These are phyloP conservation scores for Pristionchus maxplancki DNA, from an alignment of 2,888 invertebrate genomes.

Conservation along the genomic window DNA sequence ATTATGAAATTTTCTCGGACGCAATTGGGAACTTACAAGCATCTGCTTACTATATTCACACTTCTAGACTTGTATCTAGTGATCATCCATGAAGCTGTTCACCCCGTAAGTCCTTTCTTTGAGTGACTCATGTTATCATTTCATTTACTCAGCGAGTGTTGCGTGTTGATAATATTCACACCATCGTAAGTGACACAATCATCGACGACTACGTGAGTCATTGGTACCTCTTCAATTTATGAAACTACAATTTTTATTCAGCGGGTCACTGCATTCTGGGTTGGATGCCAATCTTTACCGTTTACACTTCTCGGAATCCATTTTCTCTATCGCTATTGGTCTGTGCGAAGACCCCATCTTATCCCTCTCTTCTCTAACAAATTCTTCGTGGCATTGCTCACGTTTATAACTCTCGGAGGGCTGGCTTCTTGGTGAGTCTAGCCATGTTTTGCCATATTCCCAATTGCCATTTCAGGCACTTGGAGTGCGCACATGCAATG, in stretches of 20 bases:
- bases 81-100: background rate
- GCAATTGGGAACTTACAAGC: background rate
- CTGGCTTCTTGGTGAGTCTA: background rate
- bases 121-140: background rate
- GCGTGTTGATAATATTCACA: background rate
- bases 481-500: background rate
- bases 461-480: background rate
- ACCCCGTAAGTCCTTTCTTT: background rate
- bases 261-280: background rate
- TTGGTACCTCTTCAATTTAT: background rate
- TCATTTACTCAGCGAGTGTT: background rate
- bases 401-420: background rate
- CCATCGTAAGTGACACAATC: background rate
- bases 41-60: background rate
- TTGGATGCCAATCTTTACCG: background rate
- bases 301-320: background rate
- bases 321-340: background rate
- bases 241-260: too few relatives aligned
- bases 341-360: background rate
- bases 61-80: background rate
- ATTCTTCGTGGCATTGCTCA: background rate
- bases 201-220: background rate
- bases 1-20: background rate
- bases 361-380: background rate
- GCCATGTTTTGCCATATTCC: too few relatives aligned